These are phyloP conservation scores for Neodiprion fabricii DNA, from an alignment of 1,140 invertebrate genomes.

Conservation along the genomic window DNA sequence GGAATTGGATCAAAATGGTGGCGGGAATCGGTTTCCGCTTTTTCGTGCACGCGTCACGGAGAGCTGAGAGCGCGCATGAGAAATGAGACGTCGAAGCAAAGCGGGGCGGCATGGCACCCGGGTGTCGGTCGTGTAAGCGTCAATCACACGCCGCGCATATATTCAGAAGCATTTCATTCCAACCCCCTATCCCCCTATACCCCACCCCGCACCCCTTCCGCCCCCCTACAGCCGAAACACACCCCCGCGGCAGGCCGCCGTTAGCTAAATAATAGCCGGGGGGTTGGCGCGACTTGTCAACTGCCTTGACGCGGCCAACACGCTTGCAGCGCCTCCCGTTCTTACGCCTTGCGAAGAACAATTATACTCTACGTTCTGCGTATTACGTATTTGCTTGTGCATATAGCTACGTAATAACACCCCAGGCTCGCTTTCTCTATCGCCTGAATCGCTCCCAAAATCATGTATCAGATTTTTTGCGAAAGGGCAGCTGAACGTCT, in stretches of 20 bases:
- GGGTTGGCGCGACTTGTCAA: constrained; percentile 4
- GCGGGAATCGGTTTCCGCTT: no score
- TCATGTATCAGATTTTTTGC: no score
- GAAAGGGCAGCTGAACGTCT: no score
- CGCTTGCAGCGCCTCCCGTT: neutral
- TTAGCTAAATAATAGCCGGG: constrained; percentile 7
- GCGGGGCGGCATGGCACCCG: neutral
- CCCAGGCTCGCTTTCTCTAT: neutral
- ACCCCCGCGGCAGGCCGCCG: neutral
- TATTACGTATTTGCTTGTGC: no score
- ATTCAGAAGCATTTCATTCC: constrained; percentile 3
- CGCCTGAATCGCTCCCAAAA: no score
- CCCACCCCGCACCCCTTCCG: neutral
- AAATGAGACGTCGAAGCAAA: neutral
- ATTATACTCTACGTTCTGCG: no score
- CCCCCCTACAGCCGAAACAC: neutral
- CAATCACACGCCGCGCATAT: constrained; percentile 6
- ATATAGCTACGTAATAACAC: neutral
- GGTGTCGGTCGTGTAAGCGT: constrained; percentile 3
- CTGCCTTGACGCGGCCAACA: neutral
- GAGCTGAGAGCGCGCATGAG: constrained; percentile 1
- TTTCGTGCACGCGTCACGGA: neutral
- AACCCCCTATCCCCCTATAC: neutral
- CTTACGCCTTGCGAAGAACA: neutral
- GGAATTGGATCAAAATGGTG: no score